phyloP scores from a whole-genome alignment of 2,888 invertebrate genomes.

The Pseudoips prasinana region DNA sequence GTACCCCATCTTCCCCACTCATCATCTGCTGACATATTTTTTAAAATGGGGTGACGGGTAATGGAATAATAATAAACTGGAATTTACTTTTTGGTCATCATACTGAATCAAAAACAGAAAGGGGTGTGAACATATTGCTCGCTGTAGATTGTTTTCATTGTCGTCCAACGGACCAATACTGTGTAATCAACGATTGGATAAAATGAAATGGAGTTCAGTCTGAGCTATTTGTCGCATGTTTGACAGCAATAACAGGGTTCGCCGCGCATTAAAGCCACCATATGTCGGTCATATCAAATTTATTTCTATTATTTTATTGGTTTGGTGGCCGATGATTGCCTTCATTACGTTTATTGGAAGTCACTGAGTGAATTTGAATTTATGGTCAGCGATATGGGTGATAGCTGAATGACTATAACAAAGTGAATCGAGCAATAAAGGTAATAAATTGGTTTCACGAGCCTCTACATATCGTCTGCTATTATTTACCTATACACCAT shows the following conservation, averaged over 20 bases:
- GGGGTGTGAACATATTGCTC: conserved; percentile 79
- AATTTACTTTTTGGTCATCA: conserved; percentile 81
- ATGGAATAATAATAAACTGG: conserved; percentile 82
- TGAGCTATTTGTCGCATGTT: conserved; percentile 81
- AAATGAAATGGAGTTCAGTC: conserved; percentile 70
- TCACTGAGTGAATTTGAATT: conserved; percentile 78
- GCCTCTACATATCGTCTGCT: conserved; percentile 41
- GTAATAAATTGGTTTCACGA: conserved; percentile 70
- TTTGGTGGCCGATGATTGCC: conserved; percentile 72
- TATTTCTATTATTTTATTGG: conserved; percentile 82
- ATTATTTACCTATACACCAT: conserved; percentile 34
- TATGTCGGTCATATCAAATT: conserved; percentile 82
- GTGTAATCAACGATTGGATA: conserved; percentile 76
- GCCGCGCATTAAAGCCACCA: conserved; percentile 74
- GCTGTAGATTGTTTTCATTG: conserved; percentile 74
- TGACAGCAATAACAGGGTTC: conserved; percentile 81
- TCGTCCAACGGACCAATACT: conserved; percentile 73
- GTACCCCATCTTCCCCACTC: conserved; percentile 61
- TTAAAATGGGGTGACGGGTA: conserved; percentile 77
- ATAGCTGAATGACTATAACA: conserved; percentile 75
- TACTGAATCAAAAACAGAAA: conserved; percentile 73
- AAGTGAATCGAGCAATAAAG: conserved; percentile 74
- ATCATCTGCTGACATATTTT: conserved; percentile 80
- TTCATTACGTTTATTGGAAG: conserved; percentile 80
- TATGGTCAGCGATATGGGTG: conserved; percentile 73